Evolutionary conservation across 2,797 vertebrate species (phyloP), one percentile per base, ranked within the genome.

Genomic region (Syngnathus acus): DNA sequence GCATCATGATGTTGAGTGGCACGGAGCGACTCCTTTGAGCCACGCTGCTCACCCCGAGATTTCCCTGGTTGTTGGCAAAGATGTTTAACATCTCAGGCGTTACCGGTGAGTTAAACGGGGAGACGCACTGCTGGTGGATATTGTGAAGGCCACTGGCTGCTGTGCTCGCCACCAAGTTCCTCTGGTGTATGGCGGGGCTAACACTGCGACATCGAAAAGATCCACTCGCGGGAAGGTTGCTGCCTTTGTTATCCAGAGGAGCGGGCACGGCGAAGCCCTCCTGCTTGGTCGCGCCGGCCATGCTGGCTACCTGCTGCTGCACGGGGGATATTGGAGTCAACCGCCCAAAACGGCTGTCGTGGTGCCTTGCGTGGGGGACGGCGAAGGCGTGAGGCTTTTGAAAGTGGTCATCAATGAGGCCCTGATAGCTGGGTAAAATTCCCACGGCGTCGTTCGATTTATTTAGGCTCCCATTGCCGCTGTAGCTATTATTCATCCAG

Each of bases 381-480:
- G 96, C 97, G 7, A 99, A 99, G 68, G 97, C 97, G 0, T 99
- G 97, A 62, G 97, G 97, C 79, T 99, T 99, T 80, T 96, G 91
- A 89, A 99, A 99, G 66, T 94, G 95, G 84, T 98, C 94, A 39
- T 98, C 96, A 67, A 95, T 92, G 63, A 98, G 85, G 72, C 95
- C 94, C 79, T 95, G 95, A 78, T 98, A 99, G 88, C 93, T 92
- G 3, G 94, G 93, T 19, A 98, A 90, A 83, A 98, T 94, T 77
- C 93, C 92, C 64, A 92, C 86, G 58, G 82, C 84, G 0, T 90
- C 92, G 85, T 87, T 93, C 11, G 93, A 88, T 39, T 92, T 93
- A 70, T 70, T 84, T 14, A 79, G 16, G 64, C 71, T 90, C 21
- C 88, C 89, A 1, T 86, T 85, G 1, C 86, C 84, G 82, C 82